Evolutionary conservation across 2,888 invertebrate species (phyloP).

Genomic region (Sinopyrophorus schimmeli): DNA sequence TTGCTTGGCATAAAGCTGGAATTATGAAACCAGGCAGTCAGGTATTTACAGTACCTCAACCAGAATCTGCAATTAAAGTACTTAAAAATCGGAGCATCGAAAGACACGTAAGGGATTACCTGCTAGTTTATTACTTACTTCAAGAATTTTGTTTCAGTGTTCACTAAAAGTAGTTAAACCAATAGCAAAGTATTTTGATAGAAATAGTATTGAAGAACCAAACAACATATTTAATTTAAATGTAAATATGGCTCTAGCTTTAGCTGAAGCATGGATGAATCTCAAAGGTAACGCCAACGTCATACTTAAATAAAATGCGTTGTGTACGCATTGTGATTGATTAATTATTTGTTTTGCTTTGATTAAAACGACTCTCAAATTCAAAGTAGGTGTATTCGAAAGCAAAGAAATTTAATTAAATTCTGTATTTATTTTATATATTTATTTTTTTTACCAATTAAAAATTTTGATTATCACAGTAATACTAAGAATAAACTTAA

Average conservation of each 20-base stretch:
- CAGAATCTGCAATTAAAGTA: slow-evolving; percentile 66
- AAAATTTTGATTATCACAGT: no score
- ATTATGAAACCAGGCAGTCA: slow-evolving; percentile 80
- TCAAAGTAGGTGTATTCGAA: no score
- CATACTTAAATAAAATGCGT: not conserved
- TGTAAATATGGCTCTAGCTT: slow-evolving; percentile 85
- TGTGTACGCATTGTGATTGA: no score
- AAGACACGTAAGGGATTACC: slow-evolving; percentile 58
- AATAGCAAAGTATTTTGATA: slow-evolving; percentile 23
- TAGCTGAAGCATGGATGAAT: slow-evolving; percentile 76
- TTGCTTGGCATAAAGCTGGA: slow-evolving; percentile 95
- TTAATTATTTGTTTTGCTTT: no score
- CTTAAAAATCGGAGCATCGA: slow-evolving; percentile 66
- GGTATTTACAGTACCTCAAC: slow-evolving; percentile 74
- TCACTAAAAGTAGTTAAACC: slow-evolving; percentile 63
- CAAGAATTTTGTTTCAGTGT: slow-evolving; percentile 61
- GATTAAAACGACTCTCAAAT: no score
- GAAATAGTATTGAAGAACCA: slow-evolving; percentile 37
- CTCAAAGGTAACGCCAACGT: slow-evolving; percentile 15
- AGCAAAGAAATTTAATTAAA: no score
- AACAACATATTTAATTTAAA: slow-evolving; percentile 72
- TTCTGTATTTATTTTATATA: no score
- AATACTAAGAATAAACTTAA: no score
- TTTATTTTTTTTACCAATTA: no score
- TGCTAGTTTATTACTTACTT: not conserved